phyloP scores from a whole-genome alignment of 2,113 vertebrate genomes.

The Neolamprologus fasciatus region DNA sequence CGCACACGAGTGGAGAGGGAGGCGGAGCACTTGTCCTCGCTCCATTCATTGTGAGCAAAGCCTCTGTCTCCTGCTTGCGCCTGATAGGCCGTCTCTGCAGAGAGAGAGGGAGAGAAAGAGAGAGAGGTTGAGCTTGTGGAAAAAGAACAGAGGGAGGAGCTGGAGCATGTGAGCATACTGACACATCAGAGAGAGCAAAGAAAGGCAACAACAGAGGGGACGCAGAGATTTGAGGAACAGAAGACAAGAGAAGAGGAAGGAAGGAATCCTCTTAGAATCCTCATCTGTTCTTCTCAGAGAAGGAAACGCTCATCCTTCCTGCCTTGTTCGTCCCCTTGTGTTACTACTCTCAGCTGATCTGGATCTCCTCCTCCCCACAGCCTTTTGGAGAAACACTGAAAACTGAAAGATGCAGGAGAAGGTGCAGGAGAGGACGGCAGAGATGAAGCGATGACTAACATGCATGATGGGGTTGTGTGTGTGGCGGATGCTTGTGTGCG shows the following conservation, averaged over 20 bases:
- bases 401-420: neutral
- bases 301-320: neutral
- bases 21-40: slow-evolving; percentile 33
- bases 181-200: slow-evolving; percentile 33
- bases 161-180: slow-evolving; percentile 35
- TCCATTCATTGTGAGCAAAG: slow-evolving; percentile 65
- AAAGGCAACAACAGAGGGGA: slow-evolving; percentile 1
- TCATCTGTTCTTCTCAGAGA: neutral
- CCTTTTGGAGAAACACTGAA: neutral
- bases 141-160: slow-evolving; percentile 34
- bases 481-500: neutral
- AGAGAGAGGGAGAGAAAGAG: neutral
- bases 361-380: neutral
- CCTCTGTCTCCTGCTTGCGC: slow-evolving; percentile 2
- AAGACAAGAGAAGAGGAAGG: neutral
- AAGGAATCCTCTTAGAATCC: neutral
- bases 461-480: neutral
- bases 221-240: neutral
- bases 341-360: neutral
- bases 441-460: slow-evolving; percentile 8
- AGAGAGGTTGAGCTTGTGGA: neutral
- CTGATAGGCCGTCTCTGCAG: slow-evolving; percentile 45
- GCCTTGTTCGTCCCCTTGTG: neutral
- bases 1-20: neutral
- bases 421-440: neutral